These are phyloP conservation scores for Ceramica pisi DNA, from an alignment of 2,888 invertebrate species.

Conservation along the genomic window DNA sequence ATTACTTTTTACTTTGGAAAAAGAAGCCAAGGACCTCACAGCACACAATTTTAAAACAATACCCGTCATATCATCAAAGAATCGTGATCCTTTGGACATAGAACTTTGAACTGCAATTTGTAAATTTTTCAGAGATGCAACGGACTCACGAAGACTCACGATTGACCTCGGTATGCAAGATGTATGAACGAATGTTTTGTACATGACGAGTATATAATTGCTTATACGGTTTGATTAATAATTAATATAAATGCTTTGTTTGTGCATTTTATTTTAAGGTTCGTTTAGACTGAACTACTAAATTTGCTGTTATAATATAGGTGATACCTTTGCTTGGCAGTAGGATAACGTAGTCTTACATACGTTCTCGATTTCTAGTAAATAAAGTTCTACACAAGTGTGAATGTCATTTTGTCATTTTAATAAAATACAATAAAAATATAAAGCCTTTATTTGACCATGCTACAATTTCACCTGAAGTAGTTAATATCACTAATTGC, in stretches of 20 bases:
- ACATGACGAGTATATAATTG: slow-evolving; percentile 61
- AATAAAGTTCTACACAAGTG: no score
- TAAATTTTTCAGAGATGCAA: slow-evolving; percentile 59
- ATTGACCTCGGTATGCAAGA: slow-evolving; percentile 64
- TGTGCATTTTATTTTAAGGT: slow-evolving; percentile 51
- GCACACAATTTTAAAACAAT: slow-evolving; percentile 22
- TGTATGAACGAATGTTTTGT: slow-evolving; percentile 43
- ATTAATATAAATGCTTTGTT: slow-evolving; percentile 67
- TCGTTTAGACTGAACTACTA: slow-evolving; percentile 1
- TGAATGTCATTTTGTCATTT: no score
- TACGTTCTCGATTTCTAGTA: no score
- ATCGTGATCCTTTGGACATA: slow-evolving; percentile 74
- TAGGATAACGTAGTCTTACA: no score
- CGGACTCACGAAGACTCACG: slow-evolving; percentile 67
- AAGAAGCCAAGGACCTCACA: not conserved
- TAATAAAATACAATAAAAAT: no score
- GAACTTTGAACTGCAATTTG: slow-evolving; percentile 72
- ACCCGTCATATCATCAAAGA: slow-evolving; percentile 38
- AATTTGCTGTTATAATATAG: not conserved
- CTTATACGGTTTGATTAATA: slow-evolving; percentile 62
- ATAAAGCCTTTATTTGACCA: no score
- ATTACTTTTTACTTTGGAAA: not conserved
- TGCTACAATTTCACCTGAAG: no score
- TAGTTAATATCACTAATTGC: no score
- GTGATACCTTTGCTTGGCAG: no score